Evolutionary conservation across 2,113 vertebrate species (phyloP).

Genomic region (Globicephala melas): DNA sequence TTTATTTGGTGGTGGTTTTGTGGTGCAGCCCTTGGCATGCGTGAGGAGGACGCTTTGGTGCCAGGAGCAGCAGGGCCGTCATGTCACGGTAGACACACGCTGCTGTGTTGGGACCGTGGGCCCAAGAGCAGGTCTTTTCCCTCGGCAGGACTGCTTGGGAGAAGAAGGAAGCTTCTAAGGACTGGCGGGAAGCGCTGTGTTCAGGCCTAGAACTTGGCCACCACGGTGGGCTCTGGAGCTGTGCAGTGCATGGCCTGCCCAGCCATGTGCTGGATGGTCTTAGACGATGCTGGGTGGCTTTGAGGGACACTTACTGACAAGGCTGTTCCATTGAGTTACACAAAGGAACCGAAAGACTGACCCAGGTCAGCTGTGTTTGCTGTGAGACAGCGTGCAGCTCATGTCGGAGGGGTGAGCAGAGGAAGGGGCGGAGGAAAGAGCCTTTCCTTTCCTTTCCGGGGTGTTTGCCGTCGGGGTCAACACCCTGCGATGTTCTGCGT

Average conservation of each 20-base stretch:
- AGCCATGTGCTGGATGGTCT: not conserved
- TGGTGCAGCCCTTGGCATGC: not conserved
- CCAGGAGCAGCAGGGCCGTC: not conserved
- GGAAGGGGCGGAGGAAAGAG: not conserved
- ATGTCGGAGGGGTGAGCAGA: not conserved
- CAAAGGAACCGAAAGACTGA: not conserved
- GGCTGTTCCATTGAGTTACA: not conserved
- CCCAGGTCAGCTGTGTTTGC: not conserved
- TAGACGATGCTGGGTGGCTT: not conserved
- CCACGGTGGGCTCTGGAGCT: not conserved
- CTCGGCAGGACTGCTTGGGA: not conserved
- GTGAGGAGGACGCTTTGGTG: not conserved
- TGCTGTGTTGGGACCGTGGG: not conserved
- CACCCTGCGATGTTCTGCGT: not conserved
- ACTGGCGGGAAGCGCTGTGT: not conserved
- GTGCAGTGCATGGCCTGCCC: not conserved
- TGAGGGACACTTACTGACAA: not conserved
- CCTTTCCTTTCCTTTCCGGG: slow-evolving; percentile 14
- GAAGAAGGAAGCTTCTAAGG: not conserved
- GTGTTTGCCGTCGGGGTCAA: not conserved
- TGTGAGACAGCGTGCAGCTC: not conserved
- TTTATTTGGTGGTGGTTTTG: not conserved
- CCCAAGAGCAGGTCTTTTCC: not conserved
- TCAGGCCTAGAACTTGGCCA: not conserved
- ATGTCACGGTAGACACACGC: rapidly evolving